Evolutionary conservation across 2,888 invertebrate genomes (phyloP).

Genomic region (Acrobasis repandana): DNA sequence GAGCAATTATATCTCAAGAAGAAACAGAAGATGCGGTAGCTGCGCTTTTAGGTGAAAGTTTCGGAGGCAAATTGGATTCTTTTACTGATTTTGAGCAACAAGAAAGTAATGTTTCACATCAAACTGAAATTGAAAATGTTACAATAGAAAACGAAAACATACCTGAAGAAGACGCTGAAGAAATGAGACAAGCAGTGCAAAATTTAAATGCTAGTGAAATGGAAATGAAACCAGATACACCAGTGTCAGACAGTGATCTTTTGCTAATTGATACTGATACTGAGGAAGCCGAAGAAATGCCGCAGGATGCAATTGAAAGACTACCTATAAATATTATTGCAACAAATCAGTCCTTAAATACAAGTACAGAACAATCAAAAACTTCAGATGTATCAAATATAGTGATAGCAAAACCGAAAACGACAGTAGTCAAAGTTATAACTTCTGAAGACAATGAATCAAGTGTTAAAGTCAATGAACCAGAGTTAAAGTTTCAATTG

Average conservation of each 20-base stretch:
- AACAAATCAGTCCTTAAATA: slow-evolving; percentile 54
- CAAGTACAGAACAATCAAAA: slow-evolving; percentile 53
- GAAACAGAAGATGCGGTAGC: slow-evolving; percentile 97
- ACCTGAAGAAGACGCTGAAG: slow-evolving; percentile 89
- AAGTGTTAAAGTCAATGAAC: slow-evolving; percentile 50
- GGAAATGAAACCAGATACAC: slow-evolving; percentile 92
- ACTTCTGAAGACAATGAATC: slow-evolving; percentile 61
- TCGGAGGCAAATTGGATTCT: slow-evolving; percentile 84
- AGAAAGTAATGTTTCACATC: slow-evolving; percentile 62
- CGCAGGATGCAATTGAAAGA: slow-evolving; percentile 70
- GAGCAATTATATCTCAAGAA: slow-evolving; percentile 94
- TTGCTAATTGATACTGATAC: slow-evolving; percentile 94
- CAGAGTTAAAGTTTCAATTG: slow-evolving; percentile 60
- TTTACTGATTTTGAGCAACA: slow-evolving; percentile 83
- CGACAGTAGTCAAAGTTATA: slow-evolving; percentile 38
- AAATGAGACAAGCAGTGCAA: slow-evolving; percentile 92
- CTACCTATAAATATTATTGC: slow-evolving; percentile 66
- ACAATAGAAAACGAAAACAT: slow-evolving; percentile 79
- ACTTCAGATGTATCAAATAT: slow-evolving; percentile 64
- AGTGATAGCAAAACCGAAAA: slow-evolving; percentile 76
- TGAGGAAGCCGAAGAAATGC: slow-evolving; percentile 86
- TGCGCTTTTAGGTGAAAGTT: slow-evolving; percentile 92
- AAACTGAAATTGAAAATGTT: slow-evolving; percentile 72
- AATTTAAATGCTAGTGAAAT: slow-evolving; percentile 88
- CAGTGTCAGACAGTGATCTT: slow-evolving; percentile 91